Base-by-base conservation (phyloP, 2,113 vertebrate genomes). In the Sorex araneus region DNA sequence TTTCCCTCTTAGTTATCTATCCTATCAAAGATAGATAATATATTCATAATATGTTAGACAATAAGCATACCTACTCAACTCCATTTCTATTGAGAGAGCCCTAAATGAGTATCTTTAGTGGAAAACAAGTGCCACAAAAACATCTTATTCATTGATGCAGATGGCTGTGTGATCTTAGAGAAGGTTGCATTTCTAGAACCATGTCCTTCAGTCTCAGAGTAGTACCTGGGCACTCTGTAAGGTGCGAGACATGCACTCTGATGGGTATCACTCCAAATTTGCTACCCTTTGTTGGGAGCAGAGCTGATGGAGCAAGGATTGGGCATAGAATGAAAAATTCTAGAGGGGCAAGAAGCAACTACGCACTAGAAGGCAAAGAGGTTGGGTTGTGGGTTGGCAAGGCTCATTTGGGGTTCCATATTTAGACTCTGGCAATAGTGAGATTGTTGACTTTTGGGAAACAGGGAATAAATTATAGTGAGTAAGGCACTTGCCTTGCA, bases 261-360 rank as follows among this genome's bases (percentile, higher is more conserved):
- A 67, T 64, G 43, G 73, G 30, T 67, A 6, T 69, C 23, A 77
- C 45, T 84, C 63, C 28, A 43, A 54, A 69, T 77, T 70, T 69
- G 32, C 63, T 63, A 73, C 47, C 23, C 47, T 71, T 80, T 63
- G 36, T 73, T 81, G 74, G 54, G 36, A 78, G 40, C 40, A 66
- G 40, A 63, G 40, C 69, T 70, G 28, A 34, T 54, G 47, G 34
- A 36, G 27, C 30, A 60, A 91, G 64, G 73, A 77, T 15, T 34
- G 34, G 34, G 8, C 15, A 28, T 69, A 77, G 23, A 77, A 43
- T 28, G 4, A 77, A 57, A 34, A 30, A 28, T 73, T 12, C 63
- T 69, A 77, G n/a, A 86, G 83, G 80, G 40, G 36, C 64, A 70
- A 40, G 90, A 84, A 79, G 50, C 43, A 50, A 8, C 40, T 36